Percentiles rank a stretch among this genome's conserved stretches.
phyloP scores from a whole-genome alignment of 1,140 invertebrate species.

The Cherax destructor region DNA sequence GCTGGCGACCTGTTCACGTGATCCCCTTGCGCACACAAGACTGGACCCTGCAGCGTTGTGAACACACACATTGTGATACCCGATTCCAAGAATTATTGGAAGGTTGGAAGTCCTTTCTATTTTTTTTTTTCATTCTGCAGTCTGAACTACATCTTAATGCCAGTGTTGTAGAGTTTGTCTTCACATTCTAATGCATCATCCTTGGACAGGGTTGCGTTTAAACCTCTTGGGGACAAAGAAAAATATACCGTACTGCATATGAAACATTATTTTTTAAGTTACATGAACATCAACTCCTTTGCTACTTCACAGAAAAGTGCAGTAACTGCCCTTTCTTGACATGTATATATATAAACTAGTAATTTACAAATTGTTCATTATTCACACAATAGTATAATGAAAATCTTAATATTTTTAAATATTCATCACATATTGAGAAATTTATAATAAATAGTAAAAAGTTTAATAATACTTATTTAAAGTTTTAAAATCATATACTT shows the following conservation, averaged over 20 bases:
- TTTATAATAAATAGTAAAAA: no score
- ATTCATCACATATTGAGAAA: not conserved
- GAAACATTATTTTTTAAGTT: not conserved
- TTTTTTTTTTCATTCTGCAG: not conserved
- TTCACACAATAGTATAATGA: not conserved
- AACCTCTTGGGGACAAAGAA: not conserved
- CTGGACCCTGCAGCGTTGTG: not conserved
- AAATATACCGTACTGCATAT: not conserved
- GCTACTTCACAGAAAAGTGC: not conserved
- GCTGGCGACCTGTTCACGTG: slow-evolving; percentile 92
- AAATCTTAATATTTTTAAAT: not conserved
- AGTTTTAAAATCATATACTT: no score
- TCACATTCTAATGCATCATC: not conserved
- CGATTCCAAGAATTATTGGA: not conserved
- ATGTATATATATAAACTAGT: no score
- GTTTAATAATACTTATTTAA: no score
- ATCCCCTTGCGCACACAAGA: not conserved
- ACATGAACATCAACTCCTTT: not conserved
- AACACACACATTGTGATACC: slow-evolving; percentile 17
- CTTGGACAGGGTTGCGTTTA: not conserved
- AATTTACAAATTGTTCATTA: no score
- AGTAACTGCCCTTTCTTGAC: no score
- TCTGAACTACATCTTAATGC: not conserved
- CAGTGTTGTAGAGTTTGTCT: not conserved
- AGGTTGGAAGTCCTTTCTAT: not conserved